Percentiles rank a stretch among this genome's conserved stretches.
Evolutionary conservation across 1,140 invertebrate genomes (phyloP).

Genomic region (Eueides isabella): DNA sequence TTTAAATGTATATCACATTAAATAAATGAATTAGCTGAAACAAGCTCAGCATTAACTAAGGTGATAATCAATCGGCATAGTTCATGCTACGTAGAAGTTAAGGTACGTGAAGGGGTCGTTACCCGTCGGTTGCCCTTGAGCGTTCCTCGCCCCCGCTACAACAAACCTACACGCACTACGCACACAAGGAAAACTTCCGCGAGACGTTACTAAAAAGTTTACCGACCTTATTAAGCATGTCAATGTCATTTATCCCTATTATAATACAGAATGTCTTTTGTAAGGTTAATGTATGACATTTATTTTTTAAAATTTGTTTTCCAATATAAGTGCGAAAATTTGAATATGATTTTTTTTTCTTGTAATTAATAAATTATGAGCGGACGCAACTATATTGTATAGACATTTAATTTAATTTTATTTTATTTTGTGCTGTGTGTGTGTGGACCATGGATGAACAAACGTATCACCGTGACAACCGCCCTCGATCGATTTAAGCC

Average conservation of each 20-base stretch:
- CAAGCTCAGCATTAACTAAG: background rate
- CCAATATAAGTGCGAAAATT: background rate
- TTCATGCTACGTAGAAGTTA: slow-evolving; percentile 32
- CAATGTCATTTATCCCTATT: slow-evolving; percentile 16
- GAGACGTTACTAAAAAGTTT: slow-evolving; percentile 43
- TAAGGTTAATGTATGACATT: background rate
- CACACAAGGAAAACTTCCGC: slow-evolving; percentile 40
- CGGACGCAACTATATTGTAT: background rate
- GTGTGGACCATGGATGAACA: slow-evolving; percentile 14
- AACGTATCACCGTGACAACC: slow-evolving; percentile 46
- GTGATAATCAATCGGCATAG: slow-evolving; percentile 19
- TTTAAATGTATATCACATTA: background rate
- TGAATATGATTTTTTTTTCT: too few species aligned
- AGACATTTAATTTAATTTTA: background rate
- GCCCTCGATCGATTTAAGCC: slow-evolving; percentile 44
- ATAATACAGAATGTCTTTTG: background rate
- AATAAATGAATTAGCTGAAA: background rate
- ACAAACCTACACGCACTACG: slow-evolving; percentile 38
- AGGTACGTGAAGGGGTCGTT: slow-evolving; percentile 67
- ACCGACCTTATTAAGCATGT: slow-evolving; percentile 37
- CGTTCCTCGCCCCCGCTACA: slow-evolving; percentile 66
- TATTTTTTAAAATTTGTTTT: background rate
- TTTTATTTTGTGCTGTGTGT: background rate
- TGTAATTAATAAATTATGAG: too few species aligned
- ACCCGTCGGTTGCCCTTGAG: slow-evolving; percentile 72